Conservation (phyloP, 2,797 vertebrate genomes). For the Taeniopygia guttata region DNA sequence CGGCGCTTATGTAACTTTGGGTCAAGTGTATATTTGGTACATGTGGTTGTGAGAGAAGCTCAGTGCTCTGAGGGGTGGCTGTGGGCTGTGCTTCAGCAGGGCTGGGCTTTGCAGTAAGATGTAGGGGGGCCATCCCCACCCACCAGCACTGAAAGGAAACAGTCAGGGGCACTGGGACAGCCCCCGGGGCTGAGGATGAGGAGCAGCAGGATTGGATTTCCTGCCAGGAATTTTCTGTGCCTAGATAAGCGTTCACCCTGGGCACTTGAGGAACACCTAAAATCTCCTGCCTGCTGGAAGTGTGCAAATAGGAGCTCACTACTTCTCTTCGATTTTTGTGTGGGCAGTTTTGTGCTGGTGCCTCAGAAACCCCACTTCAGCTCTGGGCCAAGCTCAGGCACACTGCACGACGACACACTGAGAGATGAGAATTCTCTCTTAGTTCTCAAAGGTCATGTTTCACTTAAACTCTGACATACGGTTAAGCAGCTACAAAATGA, state of each 20-base stretch:
- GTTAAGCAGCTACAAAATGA: background rate
- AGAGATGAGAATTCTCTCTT: background rate
- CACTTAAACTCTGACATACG: background rate
- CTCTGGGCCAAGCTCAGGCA: background rate
- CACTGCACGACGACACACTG: rapidly evolving
- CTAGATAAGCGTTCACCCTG: rapidly evolving
- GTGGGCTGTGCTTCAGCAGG: background rate
- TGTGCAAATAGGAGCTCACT: background rate
- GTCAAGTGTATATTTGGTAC: background rate
- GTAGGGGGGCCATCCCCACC: background rate
- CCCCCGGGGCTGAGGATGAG: background rate
- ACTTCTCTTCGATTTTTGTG: background rate
- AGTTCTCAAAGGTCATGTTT: background rate
- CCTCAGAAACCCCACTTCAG: background rate
- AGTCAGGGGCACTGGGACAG: background rate
- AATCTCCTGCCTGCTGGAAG: background rate
- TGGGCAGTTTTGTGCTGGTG: background rate
- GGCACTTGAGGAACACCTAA: background rate
- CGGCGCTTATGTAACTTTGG: background rate
- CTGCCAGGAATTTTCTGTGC: background rate
- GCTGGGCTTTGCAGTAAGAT: background rate
- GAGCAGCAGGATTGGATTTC: background rate
- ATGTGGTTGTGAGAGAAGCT: background rate
- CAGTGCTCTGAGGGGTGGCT: background rate
- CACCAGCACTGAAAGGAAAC: background rate